These are phyloP conservation scores for Prinia subflava DNA, from an alignment of 2,113 vertebrate genomes.

Conservation along the genomic window DNA sequence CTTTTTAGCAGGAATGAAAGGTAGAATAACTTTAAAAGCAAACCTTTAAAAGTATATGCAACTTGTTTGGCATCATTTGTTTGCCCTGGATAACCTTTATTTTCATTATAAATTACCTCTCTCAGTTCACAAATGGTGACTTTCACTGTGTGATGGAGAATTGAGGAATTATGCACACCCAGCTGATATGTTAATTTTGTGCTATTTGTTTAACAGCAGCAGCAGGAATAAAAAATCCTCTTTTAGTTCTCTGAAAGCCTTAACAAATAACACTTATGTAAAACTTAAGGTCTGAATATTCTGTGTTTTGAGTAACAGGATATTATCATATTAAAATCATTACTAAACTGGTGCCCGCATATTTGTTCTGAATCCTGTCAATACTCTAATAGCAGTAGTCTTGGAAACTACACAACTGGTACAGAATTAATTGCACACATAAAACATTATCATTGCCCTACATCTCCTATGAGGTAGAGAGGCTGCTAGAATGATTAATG, in stretches of 20 bases:
- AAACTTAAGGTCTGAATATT: slow-evolving; percentile 63
- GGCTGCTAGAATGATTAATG: slow-evolving; percentile 70
- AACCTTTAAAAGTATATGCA: background rate
- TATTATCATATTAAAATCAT: slow-evolving; percentile 74
- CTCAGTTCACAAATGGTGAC: slow-evolving; percentile 29
- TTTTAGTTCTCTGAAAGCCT: slow-evolving; percentile 46
- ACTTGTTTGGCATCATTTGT: background rate
- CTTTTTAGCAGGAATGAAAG: background rate
- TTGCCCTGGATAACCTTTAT: slow-evolving; percentile 16
- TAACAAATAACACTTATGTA: slow-evolving; percentile 50
- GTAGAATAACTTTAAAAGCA: background rate
- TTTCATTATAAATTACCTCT: slow-evolving; percentile 44
- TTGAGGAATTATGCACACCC: slow-evolving; percentile 22
- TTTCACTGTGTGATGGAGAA: background rate
- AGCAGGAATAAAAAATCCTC: slow-evolving; percentile 49
- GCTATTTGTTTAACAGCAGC: slow-evolving; percentile 56
- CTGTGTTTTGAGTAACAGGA: slow-evolving; percentile 47
- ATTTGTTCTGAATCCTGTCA: slow-evolving; percentile 70
- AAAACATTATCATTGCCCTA: slow-evolving; percentile 77
- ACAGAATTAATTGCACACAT: slow-evolving; percentile 78
- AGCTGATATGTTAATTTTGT: slow-evolving; percentile 61
- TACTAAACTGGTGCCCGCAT: slow-evolving; percentile 50
- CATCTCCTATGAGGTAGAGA: slow-evolving; percentile 68
- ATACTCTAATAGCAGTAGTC: slow-evolving; percentile 69
- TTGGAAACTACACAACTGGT: slow-evolving; percentile 76